Conservation (phyloP, 2,888 invertebrate species). For the Trichopoda pennipes region DNA sequence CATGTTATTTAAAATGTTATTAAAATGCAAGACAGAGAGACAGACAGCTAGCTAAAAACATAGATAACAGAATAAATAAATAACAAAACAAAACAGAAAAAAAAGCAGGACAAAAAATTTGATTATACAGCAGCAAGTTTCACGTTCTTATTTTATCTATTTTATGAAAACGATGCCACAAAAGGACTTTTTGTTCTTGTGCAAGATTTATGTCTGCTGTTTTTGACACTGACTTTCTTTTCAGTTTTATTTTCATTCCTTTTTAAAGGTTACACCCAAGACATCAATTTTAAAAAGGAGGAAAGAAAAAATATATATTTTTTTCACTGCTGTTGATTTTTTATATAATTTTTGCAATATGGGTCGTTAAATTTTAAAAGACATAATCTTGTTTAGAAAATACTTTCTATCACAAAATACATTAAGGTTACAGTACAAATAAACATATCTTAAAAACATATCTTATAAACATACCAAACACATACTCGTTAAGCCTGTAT, state of each 20-base stretch:
- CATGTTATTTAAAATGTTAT: not conserved
- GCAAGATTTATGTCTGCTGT: constrained; percentile 55
- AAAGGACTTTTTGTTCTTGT: constrained; percentile 20
- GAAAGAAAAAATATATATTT: constrained; percentile 7
- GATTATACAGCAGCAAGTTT: constrained; percentile 2
- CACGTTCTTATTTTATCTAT: constrained; percentile 9
- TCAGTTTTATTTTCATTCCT: constrained; percentile 18
- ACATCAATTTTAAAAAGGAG: constrained; percentile 44
- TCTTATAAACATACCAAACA: not conserved
- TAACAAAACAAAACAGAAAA: too few species aligned
- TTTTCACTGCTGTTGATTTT: constrained; percentile 4
- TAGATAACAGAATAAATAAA: not conserved
- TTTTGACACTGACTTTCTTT: constrained; percentile 55
- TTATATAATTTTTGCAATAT: constrained; percentile 31
- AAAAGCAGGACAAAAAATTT: not conserved
- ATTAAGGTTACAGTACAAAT: not conserved
- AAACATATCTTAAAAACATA: not conserved
- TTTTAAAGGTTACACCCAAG: constrained; percentile 53
- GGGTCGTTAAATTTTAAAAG: constrained; percentile 54
- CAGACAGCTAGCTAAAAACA: constrained; percentile 17
- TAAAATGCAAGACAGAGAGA: constrained; percentile 17
- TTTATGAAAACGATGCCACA: not conserved
- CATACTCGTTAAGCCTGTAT: not conserved
- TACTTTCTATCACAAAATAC: not conserved
- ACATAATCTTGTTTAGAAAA: constrained; percentile 32